Percentiles rank a stretch among this genome's conserved stretches.
phyloP scores from a whole-genome alignment of 2,797 vertebrate species.

The Lagocephalus sceleratus region DNA sequence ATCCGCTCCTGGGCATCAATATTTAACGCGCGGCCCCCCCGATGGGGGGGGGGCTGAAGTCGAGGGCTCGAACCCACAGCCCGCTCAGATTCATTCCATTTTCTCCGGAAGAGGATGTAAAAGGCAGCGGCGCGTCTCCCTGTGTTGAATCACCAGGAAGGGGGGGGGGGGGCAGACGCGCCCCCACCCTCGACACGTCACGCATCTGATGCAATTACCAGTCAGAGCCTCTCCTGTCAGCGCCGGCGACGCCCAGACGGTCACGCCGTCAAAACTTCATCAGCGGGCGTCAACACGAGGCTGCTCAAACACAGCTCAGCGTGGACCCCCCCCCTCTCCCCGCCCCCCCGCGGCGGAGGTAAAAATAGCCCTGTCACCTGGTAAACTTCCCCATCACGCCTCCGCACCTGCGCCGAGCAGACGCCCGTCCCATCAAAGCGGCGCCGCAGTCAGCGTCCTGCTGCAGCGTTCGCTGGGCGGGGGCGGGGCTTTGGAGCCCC shows the following conservation, averaged over 20 bases:
- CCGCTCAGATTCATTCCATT: no score
- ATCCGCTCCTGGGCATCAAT: constrained; percentile 50
- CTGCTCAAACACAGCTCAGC: no score
- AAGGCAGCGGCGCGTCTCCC: no score
- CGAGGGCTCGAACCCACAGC: no score
- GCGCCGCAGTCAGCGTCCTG: constrained; percentile 32
- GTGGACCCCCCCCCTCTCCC: no score
- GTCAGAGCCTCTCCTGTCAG: no score
- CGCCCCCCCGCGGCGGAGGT: neutral
- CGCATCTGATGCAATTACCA: neutral
- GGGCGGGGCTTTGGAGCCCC: constrained; percentile 51
- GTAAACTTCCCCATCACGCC: constrained; percentile 12
- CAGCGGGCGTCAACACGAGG: no score
- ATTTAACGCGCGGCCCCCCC: constrained; percentile 51
- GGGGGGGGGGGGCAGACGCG: neutral
- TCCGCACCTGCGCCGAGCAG: neutral
- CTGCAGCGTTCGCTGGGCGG: constrained; percentile 49
- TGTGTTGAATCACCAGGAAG: no score
- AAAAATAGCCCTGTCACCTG: neutral
- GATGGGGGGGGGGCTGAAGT: no score
- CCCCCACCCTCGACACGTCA: neutral
- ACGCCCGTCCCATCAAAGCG: constrained; percentile 37
- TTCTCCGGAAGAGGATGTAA: no score
- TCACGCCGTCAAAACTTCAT: no score
- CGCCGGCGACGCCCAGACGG: no score